Conservation (phyloP, 2,888 invertebrate species). For the Colletes collaris region DNA sequence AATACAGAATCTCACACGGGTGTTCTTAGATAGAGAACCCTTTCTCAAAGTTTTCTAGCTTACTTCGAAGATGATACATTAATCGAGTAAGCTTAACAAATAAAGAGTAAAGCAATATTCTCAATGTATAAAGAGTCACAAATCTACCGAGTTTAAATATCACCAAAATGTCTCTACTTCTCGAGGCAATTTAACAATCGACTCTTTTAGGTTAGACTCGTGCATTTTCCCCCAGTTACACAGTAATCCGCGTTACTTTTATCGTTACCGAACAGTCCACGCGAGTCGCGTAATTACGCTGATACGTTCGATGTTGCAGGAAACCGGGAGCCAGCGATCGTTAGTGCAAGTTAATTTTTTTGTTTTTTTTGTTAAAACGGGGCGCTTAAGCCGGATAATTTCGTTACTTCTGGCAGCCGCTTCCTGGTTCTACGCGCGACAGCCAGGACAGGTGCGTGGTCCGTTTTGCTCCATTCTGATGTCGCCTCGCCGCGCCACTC, state of each 20-base stretch:
- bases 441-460: conserved; percentile 43
- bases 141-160: too few species aligned
- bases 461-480: conserved; percentile 55
- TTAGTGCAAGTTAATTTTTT: neutral
- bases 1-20: too few species aligned
- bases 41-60: too few species aligned
- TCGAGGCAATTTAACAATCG: too few species aligned
- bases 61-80: too few species aligned
- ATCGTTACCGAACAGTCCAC: neutral
- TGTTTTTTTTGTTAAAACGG: neutral
- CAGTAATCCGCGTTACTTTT: neutral
- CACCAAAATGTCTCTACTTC: too few species aligned
- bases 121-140: too few species aligned
- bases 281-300: conserved; percentile 1
- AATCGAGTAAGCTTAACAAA: too few species aligned
- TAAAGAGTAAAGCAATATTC: too few species aligned
- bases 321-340: neutral
- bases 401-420: conserved; percentile 18
- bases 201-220: too few species aligned
- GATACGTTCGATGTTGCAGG: conserved; percentile 1
- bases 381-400: conserved; percentile 26
- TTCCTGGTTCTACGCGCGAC: conserved; percentile 25
- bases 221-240: too few species aligned
- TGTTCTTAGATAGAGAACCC: too few species aligned
- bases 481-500: conserved; percentile 30